Evolutionary conservation across 2,113 vertebrate species (phyloP).

Genomic region (Channa argus): DNA sequence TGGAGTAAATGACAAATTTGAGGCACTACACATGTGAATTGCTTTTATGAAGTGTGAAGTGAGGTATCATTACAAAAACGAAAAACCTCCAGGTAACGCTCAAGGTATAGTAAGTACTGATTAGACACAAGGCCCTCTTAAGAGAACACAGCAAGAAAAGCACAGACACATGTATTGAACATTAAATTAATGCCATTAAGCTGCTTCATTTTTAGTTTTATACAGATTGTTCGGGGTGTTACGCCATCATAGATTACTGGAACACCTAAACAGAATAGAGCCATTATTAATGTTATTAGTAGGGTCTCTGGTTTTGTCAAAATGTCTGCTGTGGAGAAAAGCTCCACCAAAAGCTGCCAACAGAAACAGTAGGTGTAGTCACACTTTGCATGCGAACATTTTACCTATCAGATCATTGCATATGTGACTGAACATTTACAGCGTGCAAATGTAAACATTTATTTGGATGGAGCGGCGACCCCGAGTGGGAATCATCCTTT

Average conservation of each 20-base stretch:
- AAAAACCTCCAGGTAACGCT: constrained; percentile 3
- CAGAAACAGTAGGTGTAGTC: constrained; percentile 14
- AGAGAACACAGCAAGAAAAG: not conserved
- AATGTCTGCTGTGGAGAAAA: not conserved
- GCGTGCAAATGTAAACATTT: no score
- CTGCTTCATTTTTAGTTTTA: not conserved
- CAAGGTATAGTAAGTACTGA: no score
- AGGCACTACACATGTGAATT: not conserved
- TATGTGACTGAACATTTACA: no score
- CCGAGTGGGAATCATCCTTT: no score
- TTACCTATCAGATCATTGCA: no score
- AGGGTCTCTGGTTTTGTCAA: constrained; percentile 11
- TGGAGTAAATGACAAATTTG: not conserved
- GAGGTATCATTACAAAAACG: not conserved
- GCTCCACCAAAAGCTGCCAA: constrained; percentile 9
- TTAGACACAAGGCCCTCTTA: not conserved
- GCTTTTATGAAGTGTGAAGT: not conserved
- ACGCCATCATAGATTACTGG: not conserved
- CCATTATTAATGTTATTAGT: not conserved
- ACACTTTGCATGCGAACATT: not conserved
- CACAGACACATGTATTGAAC: not conserved
- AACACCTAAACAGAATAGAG: not conserved
- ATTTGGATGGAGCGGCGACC: no score
- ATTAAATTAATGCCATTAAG: not conserved
- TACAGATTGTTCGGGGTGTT: not conserved